Conservation (phyloP, 2,113 vertebrate species). For the Dendropsophus ebraccatus region DNA sequence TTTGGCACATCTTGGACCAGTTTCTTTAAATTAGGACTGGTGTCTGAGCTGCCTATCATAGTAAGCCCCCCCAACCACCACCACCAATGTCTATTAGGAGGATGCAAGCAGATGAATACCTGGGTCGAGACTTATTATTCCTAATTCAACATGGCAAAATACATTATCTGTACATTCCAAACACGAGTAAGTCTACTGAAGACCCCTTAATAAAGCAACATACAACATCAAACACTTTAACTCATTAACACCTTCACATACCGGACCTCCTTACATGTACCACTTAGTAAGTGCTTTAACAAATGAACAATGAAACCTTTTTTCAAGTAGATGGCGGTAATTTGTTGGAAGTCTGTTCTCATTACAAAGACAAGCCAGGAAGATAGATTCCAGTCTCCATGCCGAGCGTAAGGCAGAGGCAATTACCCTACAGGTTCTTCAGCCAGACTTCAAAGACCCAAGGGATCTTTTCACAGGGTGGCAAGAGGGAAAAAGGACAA, state of each 20-base stretch:
- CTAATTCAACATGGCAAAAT: not conserved
- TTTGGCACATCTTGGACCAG: no score
- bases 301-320: not conserved
- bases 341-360: conserved; percentile 20
- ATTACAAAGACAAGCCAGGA: conserved; percentile 1
- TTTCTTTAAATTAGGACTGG: no score
- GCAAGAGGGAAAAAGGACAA: conserved; percentile 26
- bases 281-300: not conserved
- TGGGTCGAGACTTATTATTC: not conserved
- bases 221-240: not conserved
- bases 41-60: no score
- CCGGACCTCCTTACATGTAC: not conserved
- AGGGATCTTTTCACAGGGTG: not conserved
- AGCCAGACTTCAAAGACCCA: conserved; percentile 21
- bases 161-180: not conserved
- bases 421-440: conserved; percentile 41
- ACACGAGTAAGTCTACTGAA: not conserved
- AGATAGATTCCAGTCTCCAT: not conserved
- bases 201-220: conserved; percentile 3
- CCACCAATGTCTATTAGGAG: no score
- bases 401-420: conserved; percentile 7
- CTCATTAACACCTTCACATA: not conserved
- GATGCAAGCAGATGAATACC: no score
- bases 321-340: not conserved
- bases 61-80: no score